Conservation (phyloP, 2,888 invertebrate genomes). For the Morpho achilles region DNA sequence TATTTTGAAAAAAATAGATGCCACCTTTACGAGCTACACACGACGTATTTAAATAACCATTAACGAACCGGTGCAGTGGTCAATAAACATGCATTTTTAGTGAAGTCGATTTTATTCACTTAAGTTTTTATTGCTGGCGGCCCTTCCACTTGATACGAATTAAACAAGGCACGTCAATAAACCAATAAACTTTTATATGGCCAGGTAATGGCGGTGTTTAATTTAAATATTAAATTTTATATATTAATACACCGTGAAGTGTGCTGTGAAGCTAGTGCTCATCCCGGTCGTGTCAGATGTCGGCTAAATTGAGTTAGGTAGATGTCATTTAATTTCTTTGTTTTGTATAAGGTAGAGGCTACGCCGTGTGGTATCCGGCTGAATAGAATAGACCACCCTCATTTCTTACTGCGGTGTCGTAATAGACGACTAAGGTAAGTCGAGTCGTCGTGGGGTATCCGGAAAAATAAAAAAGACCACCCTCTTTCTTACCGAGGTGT, state of each 20-base stretch:
- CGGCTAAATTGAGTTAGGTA: not conserved
- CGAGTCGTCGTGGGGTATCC: too few relatives aligned
- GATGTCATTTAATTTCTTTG: not conserved
- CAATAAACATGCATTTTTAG: conserved; percentile 25
- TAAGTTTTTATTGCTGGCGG: conserved; percentile 13
- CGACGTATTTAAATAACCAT: conserved; percentile 20
- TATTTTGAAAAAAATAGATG: conserved; percentile 1
- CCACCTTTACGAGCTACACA: conserved; percentile 4
- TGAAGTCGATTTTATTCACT: conserved; percentile 17
- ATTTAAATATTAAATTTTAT: conserved; percentile 30
- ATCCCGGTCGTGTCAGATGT: not conserved
- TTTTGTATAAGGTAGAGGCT: not conserved
- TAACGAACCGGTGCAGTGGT: conserved; percentile 11
- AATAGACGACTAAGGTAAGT: too few relatives aligned
- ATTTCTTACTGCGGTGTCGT: too few relatives aligned
- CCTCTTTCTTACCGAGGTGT: too few relatives aligned
- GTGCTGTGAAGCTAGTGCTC: not conserved
- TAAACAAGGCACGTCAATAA: conserved; percentile 25
- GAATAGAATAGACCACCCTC: too few relatives aligned
- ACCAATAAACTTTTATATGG: conserved; percentile 28
- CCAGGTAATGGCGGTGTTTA: conserved; percentile 27
- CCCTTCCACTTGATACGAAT: conserved; percentile 20
- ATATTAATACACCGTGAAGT: conserved; percentile 23
- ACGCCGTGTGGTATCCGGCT: too few relatives aligned
- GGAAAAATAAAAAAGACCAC: too few relatives aligned